Evolutionary conservation across 2,888 invertebrate species (phyloP).

Genomic region (Phorcus lineatus): DNA sequence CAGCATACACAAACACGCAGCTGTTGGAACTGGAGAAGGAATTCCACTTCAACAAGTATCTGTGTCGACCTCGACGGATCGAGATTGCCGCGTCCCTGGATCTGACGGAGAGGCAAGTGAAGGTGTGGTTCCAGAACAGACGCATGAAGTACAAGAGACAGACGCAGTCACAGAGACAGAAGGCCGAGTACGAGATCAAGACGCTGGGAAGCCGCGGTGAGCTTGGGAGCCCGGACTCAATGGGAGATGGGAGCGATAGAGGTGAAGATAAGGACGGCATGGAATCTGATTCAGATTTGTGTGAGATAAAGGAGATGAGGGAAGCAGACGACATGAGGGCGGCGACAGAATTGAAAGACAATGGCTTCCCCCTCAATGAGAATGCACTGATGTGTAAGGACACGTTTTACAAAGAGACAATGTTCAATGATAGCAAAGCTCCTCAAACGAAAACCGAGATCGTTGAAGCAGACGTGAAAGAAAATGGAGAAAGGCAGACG

Average conservation of each 20-base stretch:
- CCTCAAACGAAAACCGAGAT: constrained; percentile 16
- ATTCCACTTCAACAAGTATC: constrained; percentile 85
- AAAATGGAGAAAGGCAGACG: constrained; percentile 19
- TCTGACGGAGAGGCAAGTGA: constrained; percentile 87
- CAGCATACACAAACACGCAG: constrained; percentile 89
- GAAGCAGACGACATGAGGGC: constrained; percentile 17
- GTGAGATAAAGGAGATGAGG: constrained; percentile 3
- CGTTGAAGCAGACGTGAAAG: constrained; percentile 13
- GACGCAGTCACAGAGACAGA: constrained; percentile 59
- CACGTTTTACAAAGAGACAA: constrained; percentile 9
- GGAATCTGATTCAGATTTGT: neutral
- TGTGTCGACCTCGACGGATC: constrained; percentile 86
- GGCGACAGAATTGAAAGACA: constrained; percentile 9
- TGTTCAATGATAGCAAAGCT: neutral
- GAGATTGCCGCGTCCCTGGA: constrained; percentile 84
- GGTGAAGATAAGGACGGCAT: constrained; percentile 8
- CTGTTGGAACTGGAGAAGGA: constrained; percentile 89
- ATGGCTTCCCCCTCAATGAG: constrained; percentile 20
- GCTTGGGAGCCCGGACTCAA: constrained; percentile 12
- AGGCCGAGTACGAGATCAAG: constrained; percentile 33
- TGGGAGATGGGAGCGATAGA: constrained; percentile 11
- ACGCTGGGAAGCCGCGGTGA: constrained; percentile 20
- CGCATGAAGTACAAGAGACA: constrained; percentile 86
- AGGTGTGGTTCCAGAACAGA: constrained; percentile 99
- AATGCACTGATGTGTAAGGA: constrained; percentile 19